Conservation (phyloP, 2,113 vertebrate genomes). For the Caretta caretta region DNA sequence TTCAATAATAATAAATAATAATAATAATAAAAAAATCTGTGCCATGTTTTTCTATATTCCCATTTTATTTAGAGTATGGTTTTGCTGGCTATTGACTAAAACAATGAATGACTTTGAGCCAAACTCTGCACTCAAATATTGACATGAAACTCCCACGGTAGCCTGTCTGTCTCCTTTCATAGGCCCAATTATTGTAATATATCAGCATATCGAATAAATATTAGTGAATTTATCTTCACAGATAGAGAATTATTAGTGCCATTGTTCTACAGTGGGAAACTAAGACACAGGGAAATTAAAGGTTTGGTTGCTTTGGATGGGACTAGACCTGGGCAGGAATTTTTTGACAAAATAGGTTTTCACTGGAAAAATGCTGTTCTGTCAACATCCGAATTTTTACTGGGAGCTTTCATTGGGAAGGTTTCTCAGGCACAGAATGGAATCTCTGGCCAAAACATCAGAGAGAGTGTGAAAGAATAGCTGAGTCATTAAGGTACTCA, state of each 20-base stretch:
- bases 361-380: too few relatives aligned
- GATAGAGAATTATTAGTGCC: background rate
- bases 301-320: too few relatives aligned
- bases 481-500: too few relatives aligned
- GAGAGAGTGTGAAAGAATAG: too few relatives aligned
- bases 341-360: too few relatives aligned
- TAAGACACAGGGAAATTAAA: background rate
- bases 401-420: too few relatives aligned
- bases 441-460: too few relatives aligned
- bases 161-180: background rate
- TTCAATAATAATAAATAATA: background rate
- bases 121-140: background rate
- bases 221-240: background rate
- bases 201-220: background rate
- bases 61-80: background rate
- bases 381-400: too few relatives aligned
- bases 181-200: background rate
- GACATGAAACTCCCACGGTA: background rate
- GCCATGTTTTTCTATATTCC: background rate
- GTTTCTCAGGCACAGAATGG: too few relatives aligned
- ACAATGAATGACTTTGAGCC: background rate
- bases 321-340: too few relatives aligned
- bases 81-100: background rate
- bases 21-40: background rate
- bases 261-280: background rate